Evolutionary conservation across 2,113 vertebrate genomes (phyloP).

Genomic region (Corapipo altera): DNA sequence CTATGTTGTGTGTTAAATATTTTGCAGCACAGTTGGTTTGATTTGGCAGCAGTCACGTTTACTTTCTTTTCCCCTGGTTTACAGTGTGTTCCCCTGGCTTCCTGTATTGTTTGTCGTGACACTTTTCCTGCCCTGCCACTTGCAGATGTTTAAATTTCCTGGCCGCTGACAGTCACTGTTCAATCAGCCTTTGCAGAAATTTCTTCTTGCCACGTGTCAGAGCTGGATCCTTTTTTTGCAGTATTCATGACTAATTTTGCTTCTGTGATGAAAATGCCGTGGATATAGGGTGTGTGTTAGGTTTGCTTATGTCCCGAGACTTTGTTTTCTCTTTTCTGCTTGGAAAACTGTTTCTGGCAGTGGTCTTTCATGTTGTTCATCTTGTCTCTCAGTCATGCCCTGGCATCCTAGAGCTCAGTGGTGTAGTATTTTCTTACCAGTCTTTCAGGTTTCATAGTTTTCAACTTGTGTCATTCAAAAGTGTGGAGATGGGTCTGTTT

Average conservation of each 20-base stretch:
- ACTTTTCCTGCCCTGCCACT: not conserved
- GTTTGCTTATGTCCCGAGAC: not conserved
- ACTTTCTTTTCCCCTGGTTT: constrained; percentile 20
- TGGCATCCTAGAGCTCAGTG: not conserved
- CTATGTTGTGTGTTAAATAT: not conserved
- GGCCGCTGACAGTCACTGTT: not conserved
- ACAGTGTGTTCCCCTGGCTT: not conserved
- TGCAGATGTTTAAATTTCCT: not conserved
- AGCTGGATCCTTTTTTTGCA: not conserved
- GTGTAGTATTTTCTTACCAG: not conserved
- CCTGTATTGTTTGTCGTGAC: not conserved
- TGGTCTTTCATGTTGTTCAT: not conserved
- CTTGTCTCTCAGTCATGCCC: not conserved
- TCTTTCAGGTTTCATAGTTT: not conserved
- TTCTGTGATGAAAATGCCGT: not conserved
- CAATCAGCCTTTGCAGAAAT: not conserved
- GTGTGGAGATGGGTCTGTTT: not conserved
- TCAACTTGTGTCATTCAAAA: not conserved
- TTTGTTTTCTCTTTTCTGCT: not conserved
- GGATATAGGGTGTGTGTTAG: not conserved
- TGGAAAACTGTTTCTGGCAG: not conserved
- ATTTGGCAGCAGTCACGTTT: constrained; percentile 4
- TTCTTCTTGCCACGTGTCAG: not conserved
- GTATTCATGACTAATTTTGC: not conserved
- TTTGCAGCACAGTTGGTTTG: constrained; percentile 10